Conservation (phyloP, 2,113 vertebrate species). For the Malurus melanocephalus region DNA sequence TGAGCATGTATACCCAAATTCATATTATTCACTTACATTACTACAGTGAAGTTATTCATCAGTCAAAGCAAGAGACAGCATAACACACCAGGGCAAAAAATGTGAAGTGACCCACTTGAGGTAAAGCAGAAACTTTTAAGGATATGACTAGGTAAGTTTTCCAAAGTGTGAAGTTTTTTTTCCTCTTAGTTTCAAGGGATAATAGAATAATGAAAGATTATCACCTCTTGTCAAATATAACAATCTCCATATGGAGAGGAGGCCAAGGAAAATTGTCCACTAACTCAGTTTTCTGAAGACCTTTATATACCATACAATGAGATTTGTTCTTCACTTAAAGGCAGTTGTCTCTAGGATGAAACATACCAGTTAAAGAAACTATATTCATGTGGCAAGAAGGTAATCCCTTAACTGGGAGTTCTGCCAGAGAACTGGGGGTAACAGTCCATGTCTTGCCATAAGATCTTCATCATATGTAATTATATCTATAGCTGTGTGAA, state of each 20-base stretch:
- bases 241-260: background rate
- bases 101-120: background rate
- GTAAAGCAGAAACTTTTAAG: background rate
- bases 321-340: background rate
- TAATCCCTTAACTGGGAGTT: constrained; percentile 20
- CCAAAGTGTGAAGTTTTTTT: background rate
- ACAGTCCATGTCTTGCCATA: constrained; percentile 14
- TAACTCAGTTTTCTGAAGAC: background rate
- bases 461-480: constrained; percentile 35
- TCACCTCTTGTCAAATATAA: background rate
- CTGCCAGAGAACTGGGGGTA: constrained; percentile 4
- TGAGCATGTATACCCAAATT: background rate
- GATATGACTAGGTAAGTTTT: background rate
- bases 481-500: constrained; percentile 11
- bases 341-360: background rate
- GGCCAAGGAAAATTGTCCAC: background rate
- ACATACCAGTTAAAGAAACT: background rate
- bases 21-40: background rate
- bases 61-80: background rate
- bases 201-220: background rate
- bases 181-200: background rate
- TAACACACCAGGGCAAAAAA: background rate
- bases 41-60: background rate
- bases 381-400: background rate
- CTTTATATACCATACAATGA: background rate